These are phyloP conservation scores for Scomber japonicus DNA, from an alignment of 2,113 vertebrate genomes.

Conservation along the genomic window DNA sequence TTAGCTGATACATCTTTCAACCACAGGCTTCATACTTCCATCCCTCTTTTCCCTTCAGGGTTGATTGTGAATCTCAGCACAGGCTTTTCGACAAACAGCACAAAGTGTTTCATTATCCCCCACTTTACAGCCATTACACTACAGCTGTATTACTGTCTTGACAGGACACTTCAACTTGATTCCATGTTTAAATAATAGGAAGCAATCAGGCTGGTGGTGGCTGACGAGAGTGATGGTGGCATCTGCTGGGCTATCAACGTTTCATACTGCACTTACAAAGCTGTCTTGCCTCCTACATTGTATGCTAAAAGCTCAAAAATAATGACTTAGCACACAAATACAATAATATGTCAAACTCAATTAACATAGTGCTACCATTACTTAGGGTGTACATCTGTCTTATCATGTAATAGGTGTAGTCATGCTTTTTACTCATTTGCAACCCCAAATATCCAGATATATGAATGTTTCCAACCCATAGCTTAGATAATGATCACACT, in stretches of 20 bases:
- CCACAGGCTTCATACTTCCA: not conserved
- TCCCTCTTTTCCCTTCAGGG: slow-evolving; percentile 16
- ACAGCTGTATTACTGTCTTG: slow-evolving; percentile 54
- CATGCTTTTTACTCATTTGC: not conserved
- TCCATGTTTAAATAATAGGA: slow-evolving; percentile 68
- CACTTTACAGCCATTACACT: slow-evolving; percentile 47
- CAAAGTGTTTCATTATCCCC: slow-evolving; percentile 44
- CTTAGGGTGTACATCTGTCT: not conserved
- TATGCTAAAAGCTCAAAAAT: slow-evolving; percentile 34
- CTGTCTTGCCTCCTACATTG: slow-evolving; percentile 15
- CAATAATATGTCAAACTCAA: slow-evolving; percentile 39
- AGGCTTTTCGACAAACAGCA: slow-evolving; percentile 13
- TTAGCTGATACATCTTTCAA: not conserved
- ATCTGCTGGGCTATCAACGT: slow-evolving; percentile 60
- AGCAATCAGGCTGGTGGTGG: slow-evolving; percentile 58
- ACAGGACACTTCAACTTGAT: slow-evolving; percentile 63
- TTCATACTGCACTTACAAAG: slow-evolving; percentile 39
- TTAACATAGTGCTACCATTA: slow-evolving; percentile 11
- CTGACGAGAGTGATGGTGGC: slow-evolving; percentile 49
- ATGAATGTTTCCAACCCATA: not conserved
- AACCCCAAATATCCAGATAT: not conserved
- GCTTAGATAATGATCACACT: not conserved
- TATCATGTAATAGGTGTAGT: not conserved
- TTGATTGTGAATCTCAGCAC: slow-evolving; percentile 22
- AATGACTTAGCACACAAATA: slow-evolving; percentile 45